Evolutionary conservation across 2,113 vertebrate species (phyloP).

Genomic region (Asarcornis scutulata): DNA sequence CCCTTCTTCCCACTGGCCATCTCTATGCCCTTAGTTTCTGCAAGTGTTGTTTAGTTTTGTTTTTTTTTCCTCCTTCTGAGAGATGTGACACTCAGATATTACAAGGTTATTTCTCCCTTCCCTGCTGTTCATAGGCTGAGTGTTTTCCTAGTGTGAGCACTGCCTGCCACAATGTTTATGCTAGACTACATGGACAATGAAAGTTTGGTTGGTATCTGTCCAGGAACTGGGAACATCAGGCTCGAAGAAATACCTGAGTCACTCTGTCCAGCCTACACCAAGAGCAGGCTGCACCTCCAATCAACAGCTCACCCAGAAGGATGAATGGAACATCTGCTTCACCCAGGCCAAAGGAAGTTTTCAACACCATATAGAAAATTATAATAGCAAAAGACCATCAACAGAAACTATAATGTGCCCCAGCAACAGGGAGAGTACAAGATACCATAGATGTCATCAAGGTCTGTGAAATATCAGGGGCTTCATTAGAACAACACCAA

Average conservation of each 20-base stretch:
- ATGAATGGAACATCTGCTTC: not conserved
- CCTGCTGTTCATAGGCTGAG: not conserved
- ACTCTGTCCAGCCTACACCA: not conserved
- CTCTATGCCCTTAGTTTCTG: not conserved
- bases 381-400: not conserved
- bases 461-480: not conserved
- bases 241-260: not conserved
- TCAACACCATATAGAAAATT: not conserved
- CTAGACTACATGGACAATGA: not conserved
- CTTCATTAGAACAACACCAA: not conserved
- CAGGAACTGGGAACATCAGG: not conserved
- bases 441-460: not conserved
- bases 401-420: accelerated
- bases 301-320: not conserved
- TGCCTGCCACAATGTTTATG: not conserved
- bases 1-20: not conserved
- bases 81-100: not conserved
- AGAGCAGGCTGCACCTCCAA: not conserved
- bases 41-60: not conserved
- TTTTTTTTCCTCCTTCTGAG: not conserved
- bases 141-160: not conserved
- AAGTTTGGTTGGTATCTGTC: not conserved
- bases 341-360: not conserved
- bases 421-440: not conserved
- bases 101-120: not conserved